A percentile compares a stretch with the other conserved stretches of the same genome.
Conservation (phyloP, 2,888 invertebrate species). For the Agapostemon virescens region DNA sequence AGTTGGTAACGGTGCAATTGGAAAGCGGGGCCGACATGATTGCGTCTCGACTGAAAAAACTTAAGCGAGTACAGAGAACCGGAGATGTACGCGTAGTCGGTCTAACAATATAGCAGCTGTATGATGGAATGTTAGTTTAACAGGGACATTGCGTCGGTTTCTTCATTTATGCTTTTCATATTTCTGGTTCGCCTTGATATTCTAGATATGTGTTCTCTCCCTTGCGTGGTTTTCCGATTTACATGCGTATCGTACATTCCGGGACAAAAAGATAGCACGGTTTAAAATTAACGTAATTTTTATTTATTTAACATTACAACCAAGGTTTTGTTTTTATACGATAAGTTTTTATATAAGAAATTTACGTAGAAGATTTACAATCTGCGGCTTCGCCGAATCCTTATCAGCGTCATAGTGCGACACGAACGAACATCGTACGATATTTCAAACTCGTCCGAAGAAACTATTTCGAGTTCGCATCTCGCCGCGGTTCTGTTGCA, state of each 20-base stretch:
- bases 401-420: no score
- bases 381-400: no score
- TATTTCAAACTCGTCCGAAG: not conserved
- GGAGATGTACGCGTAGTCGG: not conserved
- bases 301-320: no score
- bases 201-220: not conserved
- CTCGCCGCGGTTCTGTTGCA: not conserved
- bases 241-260: not conserved
- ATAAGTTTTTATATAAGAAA: no score
- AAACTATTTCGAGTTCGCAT: slow-evolving; percentile 1
- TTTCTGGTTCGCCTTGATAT: not conserved
- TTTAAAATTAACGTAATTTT: no score
- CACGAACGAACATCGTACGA: no score
- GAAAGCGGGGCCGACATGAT: slow-evolving; percentile 18
- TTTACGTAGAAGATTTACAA: no score
- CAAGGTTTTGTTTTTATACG: no score
- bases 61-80: not conserved
- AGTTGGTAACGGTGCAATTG: slow-evolving; percentile 15
- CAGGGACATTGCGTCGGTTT: not conserved
- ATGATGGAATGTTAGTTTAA: slow-evolving; percentile 7
- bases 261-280: no score
- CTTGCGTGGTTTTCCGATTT: not conserved
- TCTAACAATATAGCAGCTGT: slow-evolving; percentile 8
- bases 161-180: not conserved
- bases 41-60: slow-evolving; percentile 13